A percentile compares a stretch with the other conserved stretches of the same genome.
phyloP scores from a whole-genome alignment of 2,797 vertebrate species.

The Xyrichtys novacula region DNA sequence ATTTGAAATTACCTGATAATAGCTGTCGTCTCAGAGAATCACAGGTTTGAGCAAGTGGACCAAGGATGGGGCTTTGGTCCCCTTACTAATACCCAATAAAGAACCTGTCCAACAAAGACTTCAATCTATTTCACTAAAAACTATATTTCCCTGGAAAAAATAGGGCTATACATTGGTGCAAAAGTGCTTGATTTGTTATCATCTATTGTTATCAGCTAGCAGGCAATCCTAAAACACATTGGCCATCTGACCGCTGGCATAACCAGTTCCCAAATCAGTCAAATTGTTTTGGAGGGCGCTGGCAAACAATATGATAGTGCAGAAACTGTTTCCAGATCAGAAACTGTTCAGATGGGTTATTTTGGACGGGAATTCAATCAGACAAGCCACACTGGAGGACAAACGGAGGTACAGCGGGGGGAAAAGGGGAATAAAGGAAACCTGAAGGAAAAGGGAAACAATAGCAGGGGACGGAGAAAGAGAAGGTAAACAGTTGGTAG shows the following conservation, averaged over 20 bases:
- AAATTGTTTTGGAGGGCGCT: neutral
- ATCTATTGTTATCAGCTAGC: neutral
- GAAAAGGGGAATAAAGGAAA: neutral
- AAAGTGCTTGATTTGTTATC: neutral
- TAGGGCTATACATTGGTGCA: no score
- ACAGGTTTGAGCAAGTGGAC: neutral
- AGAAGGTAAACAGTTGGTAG: neutral
- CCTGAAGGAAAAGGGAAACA: neutral
- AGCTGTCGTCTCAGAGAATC: neutral
- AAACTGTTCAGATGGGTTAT: neutral
- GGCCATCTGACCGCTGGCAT: neutral
- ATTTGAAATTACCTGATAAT: neutral
- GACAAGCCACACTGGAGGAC: neutral
- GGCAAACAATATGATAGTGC: neutral
- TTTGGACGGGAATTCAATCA: neutral
- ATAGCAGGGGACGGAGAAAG: neutral
- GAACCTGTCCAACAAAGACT: neutral
- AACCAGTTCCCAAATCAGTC: neutral
- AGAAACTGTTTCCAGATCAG: neutral
- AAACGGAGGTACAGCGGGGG: neutral
- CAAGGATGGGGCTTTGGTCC: neutral
- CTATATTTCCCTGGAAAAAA: no score
- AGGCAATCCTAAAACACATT: neutral
- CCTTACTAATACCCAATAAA: neutral
- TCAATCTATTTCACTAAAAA: neutral